Percentiles rank a stretch among this genome's conserved stretches.
Evolutionary conservation across 2,888 invertebrate species (phyloP).

Genomic region (Diabrotica balteata): DNA sequence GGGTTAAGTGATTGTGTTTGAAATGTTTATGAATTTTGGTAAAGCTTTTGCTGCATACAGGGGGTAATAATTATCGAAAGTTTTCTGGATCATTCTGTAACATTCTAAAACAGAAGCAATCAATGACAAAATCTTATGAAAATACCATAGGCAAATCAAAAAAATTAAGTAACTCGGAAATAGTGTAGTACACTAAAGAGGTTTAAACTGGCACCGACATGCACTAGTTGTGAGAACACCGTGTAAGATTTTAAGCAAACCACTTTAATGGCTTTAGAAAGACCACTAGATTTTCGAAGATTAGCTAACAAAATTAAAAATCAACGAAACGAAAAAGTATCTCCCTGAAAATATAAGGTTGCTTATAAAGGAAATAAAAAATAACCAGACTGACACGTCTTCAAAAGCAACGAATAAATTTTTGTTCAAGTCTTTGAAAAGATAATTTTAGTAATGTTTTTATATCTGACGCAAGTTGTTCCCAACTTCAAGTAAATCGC

Average conservation of each 20-base stretch:
- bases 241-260: not conserved
- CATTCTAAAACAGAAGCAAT: too few species aligned
- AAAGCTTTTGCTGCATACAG: too few species aligned
- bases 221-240: too few species aligned
- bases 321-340: slow-evolving; percentile 5
- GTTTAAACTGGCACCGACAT: too few species aligned
- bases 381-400: slow-evolving; percentile 7
- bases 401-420: slow-evolving; percentile 15
- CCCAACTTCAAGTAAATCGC: slow-evolving; percentile 13
- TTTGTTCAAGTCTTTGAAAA: not conserved
- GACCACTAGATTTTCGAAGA: not conserved
- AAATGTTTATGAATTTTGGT: too few species aligned
- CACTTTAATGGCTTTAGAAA: not conserved
- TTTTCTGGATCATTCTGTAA: too few species aligned
- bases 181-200: too few species aligned
- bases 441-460: slow-evolving; percentile 18
- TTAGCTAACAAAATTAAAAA: not conserved
- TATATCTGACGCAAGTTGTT: slow-evolving; percentile 26
- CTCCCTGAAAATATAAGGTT: slow-evolving; percentile 11
- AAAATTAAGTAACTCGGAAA: too few species aligned
- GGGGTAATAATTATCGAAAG: too few species aligned
- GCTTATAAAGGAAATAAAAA: not conserved
- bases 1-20: too few species aligned
- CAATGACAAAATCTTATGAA: too few species aligned
- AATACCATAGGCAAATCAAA: too few species aligned